Evolutionary conservation across 1,140 invertebrate species (phyloP).

Genomic region (Pachypsylla venusta): DNA sequence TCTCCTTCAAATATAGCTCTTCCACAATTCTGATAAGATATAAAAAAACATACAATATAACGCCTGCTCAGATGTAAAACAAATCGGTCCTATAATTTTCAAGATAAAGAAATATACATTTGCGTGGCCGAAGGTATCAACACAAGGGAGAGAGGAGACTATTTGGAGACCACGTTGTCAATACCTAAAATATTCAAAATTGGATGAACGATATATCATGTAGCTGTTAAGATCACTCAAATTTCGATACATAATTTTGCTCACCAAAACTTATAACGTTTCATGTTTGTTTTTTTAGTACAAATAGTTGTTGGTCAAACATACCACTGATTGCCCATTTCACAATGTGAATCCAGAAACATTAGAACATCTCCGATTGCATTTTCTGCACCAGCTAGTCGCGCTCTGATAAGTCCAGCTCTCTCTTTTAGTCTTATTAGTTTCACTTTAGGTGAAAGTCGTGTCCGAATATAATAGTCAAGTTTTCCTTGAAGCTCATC

Average conservation of each 20-base stretch:
- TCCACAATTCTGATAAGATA: no score
- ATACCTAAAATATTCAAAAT: no score
- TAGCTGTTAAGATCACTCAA: slow-evolving; percentile 15
- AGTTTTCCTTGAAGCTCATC: slow-evolving; percentile 54
- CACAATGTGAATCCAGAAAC: slow-evolving; percentile 88
- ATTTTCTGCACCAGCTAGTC: slow-evolving; percentile 60
- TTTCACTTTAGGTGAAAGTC: slow-evolving; percentile 44
- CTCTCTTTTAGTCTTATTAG: slow-evolving; percentile 52
- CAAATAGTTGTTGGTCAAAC: slow-evolving; percentile 79
- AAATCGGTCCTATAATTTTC: no score
- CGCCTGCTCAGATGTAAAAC: no score
- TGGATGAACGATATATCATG: slow-evolving; percentile 5
- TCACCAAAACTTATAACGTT: slow-evolving; percentile 31
- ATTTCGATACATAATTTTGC: background rate
- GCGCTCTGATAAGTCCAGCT: slow-evolving; percentile 68
- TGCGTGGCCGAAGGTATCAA: no score
- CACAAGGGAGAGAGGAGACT: no score
- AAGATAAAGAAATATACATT: no score
- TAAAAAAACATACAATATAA: no score
- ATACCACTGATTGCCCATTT: slow-evolving; percentile 83
- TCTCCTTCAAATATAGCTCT: no score
- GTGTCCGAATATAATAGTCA: slow-evolving; percentile 52
- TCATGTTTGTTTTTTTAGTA: no score
- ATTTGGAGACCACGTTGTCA: no score
- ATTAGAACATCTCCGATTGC: slow-evolving; percentile 66